These are phyloP conservation scores for Sebastes minor DNA, from an alignment of 2,797 vertebrate genomes.

Conservation along the genomic window DNA sequence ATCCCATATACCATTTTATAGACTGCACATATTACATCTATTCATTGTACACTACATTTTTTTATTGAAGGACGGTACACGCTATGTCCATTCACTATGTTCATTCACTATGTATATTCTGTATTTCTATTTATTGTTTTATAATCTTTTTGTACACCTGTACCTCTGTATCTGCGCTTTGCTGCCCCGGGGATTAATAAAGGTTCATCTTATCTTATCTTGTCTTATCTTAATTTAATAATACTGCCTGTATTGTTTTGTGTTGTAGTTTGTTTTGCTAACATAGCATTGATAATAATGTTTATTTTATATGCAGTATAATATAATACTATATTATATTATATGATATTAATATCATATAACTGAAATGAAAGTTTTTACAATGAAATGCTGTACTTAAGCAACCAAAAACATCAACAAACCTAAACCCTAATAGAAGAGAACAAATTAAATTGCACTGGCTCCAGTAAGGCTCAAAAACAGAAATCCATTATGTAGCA, in stretches of 20 bases:
- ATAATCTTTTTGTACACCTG: no score
- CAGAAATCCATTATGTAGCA: constrained; percentile 24
- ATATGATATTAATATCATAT: background rate
- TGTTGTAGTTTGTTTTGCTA: background rate
- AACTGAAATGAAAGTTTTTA: background rate
- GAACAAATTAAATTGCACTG: background rate
- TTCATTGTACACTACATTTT: no score
- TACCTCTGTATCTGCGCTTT: no score
- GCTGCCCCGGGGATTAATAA: no score
- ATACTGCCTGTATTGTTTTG: background rate
- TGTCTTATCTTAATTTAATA: no score
- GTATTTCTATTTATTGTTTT: no score
- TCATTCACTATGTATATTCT: no score
- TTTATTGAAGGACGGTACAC: no score
- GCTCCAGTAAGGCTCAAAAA: constrained; percentile 14
- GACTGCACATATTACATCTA: no score
- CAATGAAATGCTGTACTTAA: background rate
- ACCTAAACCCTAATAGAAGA: background rate
- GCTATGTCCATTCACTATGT: no score
- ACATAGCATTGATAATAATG: background rate
- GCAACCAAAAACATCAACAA: background rate
- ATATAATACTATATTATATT: background rate
- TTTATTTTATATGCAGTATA: background rate
- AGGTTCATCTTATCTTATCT: no score
- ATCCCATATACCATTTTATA: no score